Percentiles rank a stretch among this genome's conserved stretches.
phyloP scores from a whole-genome alignment of 2,797 vertebrate genomes.

The Pseudopleuronectes americanus region DNA sequence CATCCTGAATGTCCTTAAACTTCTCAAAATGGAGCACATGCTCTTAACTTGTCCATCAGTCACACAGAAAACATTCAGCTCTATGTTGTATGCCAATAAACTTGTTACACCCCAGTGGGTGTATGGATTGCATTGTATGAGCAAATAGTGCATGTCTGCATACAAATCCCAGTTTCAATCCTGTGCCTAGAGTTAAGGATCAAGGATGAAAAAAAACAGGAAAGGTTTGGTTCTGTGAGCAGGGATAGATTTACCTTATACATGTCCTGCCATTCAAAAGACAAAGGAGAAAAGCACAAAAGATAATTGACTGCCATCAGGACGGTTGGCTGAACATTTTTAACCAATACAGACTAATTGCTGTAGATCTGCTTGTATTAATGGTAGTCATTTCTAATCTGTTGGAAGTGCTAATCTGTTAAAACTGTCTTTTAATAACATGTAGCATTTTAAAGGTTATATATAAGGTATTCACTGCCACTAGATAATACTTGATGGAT shows the following conservation, averaged over 20 bases:
- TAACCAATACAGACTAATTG: slow-evolving; percentile 42
- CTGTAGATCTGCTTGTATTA: neutral
- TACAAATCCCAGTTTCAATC: slow-evolving; percentile 87
- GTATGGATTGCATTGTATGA: slow-evolving; percentile 55
- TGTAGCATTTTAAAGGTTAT: neutral
- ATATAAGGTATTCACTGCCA: neutral
- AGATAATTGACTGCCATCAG: slow-evolving; percentile 90
- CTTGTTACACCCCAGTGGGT: slow-evolving; percentile 21
- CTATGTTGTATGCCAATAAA: slow-evolving; percentile 27
- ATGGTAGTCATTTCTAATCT: neutral
- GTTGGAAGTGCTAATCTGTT: neutral
- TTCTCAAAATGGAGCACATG: neutral
- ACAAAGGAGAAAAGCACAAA: slow-evolving; percentile 92
- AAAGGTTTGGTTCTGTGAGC: slow-evolving; percentile 74
- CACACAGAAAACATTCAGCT: slow-evolving; percentile 7
- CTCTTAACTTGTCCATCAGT: neutral
- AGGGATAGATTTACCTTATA: slow-evolving; percentile 90
- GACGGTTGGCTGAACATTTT: slow-evolving; percentile 66
- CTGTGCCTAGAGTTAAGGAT: slow-evolving; percentile 65
- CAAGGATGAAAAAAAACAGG: slow-evolving; percentile 41
- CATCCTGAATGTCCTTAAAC: slow-evolving; percentile 1
- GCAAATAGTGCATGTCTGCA: slow-evolving; percentile 36
- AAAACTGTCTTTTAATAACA: slow-evolving; percentile 2
- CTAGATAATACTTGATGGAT: neutral
- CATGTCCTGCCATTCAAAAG: slow-evolving; percentile 96